Evolutionary conservation across 2,888 invertebrate genomes (phyloP).

Genomic region (Eilema griseolum): DNA sequence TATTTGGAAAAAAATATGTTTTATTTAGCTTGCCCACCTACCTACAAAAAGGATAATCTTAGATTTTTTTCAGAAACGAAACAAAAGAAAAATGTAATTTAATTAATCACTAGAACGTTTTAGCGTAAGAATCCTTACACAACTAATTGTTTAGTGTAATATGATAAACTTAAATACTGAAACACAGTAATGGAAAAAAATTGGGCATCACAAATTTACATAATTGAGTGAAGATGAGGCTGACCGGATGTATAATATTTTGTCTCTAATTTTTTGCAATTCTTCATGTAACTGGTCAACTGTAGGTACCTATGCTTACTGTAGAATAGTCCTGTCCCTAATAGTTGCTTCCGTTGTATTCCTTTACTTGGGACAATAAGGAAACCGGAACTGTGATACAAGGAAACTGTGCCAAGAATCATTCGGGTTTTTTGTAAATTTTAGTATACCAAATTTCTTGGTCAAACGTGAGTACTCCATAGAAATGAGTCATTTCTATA

Average conservation of each 20-base stretch:
- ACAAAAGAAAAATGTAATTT: no score
- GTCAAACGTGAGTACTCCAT: not conserved
- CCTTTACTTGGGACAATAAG: no score
- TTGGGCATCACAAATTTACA: no score
- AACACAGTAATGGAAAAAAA: no score
- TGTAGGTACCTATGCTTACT: not conserved
- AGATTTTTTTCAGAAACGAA: not conserved
- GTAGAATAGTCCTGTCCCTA: not conserved
- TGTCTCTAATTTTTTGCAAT: not conserved
- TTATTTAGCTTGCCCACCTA: not conserved
- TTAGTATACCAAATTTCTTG: not conserved
- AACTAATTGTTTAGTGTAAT: not conserved
- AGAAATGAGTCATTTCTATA: not conserved
- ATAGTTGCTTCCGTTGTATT: no score
- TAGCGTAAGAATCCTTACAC: not conserved
- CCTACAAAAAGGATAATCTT: constrained; percentile 2
- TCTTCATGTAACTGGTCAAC: not conserved
- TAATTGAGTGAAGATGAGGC: no score
- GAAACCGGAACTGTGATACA: not conserved
- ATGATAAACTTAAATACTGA: no score
- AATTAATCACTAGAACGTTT: not conserved
- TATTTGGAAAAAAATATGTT: not conserved
- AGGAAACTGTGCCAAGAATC: not conserved
- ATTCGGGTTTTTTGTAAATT: not conserved
- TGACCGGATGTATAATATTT: not conserved